These are phyloP conservation scores for Diaprepes abbreviatus DNA, from an alignment of 2,888 invertebrate genomes.

Conservation along the genomic window DNA sequence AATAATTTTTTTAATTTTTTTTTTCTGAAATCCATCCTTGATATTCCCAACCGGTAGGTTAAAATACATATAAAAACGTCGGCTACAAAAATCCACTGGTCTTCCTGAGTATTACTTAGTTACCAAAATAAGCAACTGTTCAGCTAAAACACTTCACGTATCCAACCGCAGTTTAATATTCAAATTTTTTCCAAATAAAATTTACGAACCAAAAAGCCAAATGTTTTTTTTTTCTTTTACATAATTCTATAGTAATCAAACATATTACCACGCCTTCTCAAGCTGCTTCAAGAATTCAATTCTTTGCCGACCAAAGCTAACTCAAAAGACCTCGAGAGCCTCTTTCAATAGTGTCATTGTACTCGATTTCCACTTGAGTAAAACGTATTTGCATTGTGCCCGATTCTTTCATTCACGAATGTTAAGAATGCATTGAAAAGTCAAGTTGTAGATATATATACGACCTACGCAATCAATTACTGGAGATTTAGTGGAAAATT, in stretches of 20 bases:
- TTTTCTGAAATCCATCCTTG: too few species aligned
- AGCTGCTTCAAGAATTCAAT: constrained; percentile 29
- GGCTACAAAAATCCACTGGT: too few species aligned
- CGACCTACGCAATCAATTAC: constrained; percentile 49
- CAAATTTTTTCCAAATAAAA: too few species aligned
- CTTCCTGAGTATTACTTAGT: too few species aligned
- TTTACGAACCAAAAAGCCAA: constrained; percentile 3
- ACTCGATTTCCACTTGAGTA: constrained; percentile 51
- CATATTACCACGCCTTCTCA: constrained; percentile 39
- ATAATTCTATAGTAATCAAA: constrained; percentile 16
- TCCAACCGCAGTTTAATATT: too few species aligned
- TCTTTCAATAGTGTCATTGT: constrained; percentile 41
- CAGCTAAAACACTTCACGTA: too few species aligned
- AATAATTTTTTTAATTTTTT: too few species aligned
- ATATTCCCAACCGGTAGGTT: too few species aligned
- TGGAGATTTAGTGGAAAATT: constrained; percentile 48
- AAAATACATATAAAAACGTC: too few species aligned
- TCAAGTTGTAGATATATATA: constrained; percentile 33
- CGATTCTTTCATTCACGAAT: constrained; percentile 29
- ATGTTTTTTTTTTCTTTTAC: constrained; percentile 16
- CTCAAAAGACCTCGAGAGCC: constrained; percentile 26
- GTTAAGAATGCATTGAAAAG: constrained; percentile 36
- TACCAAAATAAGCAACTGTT: too few species aligned
- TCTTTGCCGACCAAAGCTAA: constrained; percentile 38
- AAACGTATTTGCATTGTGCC: constrained; percentile 41